phyloP scores from a whole-genome alignment of 2,113 vertebrate species.

The Camarhynchus parvulus region DNA sequence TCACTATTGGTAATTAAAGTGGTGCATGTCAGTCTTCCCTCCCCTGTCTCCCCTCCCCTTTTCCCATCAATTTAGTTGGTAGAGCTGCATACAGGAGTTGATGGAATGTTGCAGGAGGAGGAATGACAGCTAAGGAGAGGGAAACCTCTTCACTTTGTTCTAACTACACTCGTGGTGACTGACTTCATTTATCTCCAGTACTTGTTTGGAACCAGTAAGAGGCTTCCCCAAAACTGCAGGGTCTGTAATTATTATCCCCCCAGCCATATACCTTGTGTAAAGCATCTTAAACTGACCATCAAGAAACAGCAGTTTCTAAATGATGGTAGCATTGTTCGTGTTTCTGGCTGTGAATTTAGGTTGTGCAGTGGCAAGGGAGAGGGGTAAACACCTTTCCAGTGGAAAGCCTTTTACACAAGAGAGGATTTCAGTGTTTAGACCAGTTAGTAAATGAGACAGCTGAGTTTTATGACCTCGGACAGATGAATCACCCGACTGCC shows the following conservation, averaged over 20 bases:
- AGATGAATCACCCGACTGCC: not conserved
- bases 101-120: not conserved
- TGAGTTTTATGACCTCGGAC: not conserved
- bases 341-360: not conserved
- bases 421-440: not conserved
- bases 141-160: not conserved
- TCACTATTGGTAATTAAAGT: not conserved
- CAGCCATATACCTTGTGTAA: not conserved
- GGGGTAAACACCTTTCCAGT: not conserved
- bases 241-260: not conserved
- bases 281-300: not conserved
- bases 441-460: not conserved
- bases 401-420: not conserved
- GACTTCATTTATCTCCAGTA: not conserved
- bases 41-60: accelerated
- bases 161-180: not conserved
- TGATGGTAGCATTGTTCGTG: not conserved
- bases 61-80: not conserved
- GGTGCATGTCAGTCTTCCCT: not conserved
- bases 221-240: not conserved
- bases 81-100: not conserved
- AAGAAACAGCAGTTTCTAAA: not conserved
- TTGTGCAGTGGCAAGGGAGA: not conserved
- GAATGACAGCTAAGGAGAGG: not conserved
- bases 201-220: not conserved